Percentiles rank a stretch among this genome's conserved stretches.
phyloP scores from a whole-genome alignment of 2,888 invertebrate genomes.

The Cryptophagus acutangulus region DNA sequence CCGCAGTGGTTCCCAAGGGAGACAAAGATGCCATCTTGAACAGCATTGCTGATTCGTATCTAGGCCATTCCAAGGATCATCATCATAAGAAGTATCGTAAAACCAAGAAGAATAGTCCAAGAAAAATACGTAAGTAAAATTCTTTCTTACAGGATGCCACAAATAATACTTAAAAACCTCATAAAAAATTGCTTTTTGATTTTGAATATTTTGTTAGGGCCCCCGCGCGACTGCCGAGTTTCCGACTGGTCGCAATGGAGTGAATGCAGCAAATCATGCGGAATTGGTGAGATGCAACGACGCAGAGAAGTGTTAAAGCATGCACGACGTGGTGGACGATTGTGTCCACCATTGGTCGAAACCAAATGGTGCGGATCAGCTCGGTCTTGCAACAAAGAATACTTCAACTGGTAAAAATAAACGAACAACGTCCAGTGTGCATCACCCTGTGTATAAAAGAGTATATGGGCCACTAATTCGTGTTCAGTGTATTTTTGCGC shows the following conservation, averaged over 20 bases:
- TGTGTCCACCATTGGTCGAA: conserved; percentile 79
- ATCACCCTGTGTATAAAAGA: not conserved
- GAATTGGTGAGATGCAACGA: conserved; percentile 82
- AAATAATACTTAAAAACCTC: no score
- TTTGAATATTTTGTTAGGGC: conserved; percentile 42
- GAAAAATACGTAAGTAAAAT: conserved; percentile 47
- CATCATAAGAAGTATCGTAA: conserved; percentile 47
- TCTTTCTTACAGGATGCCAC: conserved; percentile 1
- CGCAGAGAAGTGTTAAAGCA: conserved; percentile 72
- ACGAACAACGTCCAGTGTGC: conserved; percentile 2
- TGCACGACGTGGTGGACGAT: conserved; percentile 71
- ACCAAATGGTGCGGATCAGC: conserved; percentile 85
- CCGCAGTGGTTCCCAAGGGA: conserved; percentile 59
- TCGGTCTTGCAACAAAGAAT: conserved; percentile 59
- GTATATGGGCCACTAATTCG: conserved; percentile 1
- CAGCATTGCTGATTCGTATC: conserved; percentile 66
- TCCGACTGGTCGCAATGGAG: conserved; percentile 85
- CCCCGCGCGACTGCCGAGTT: conserved; percentile 77
- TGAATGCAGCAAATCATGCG: conserved; percentile 81
- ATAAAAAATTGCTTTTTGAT: conserved; percentile 1
- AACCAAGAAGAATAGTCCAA: conserved; percentile 40
- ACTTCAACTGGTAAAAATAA: conserved; percentile 61
- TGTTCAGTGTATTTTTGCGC: not conserved
- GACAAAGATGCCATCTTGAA: conserved; percentile 67
- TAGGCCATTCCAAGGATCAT: conserved; percentile 46